Conservation (phyloP, 2,113 vertebrate genomes). For the Phasianus colchicus region DNA sequence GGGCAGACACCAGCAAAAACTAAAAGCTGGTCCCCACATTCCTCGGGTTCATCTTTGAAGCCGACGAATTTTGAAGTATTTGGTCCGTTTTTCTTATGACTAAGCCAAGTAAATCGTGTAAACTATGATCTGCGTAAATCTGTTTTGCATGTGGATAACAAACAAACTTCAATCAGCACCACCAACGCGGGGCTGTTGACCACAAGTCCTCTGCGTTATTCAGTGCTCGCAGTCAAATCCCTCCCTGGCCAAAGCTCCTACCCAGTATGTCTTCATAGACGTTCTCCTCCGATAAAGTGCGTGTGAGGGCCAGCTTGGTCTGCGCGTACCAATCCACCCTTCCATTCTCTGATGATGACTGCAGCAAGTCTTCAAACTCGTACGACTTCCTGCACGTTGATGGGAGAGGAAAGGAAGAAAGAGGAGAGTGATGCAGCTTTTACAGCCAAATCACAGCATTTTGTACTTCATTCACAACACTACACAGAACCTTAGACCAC, state of each 20-base stretch:
- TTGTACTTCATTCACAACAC: neutral
- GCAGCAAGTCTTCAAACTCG: constrained; percentile 95
- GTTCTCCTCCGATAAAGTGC: constrained; percentile 98
- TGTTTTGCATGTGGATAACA: neutral
- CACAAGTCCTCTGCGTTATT: neutral
- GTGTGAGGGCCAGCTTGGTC: constrained; percentile 90
- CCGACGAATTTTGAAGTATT: constrained; percentile 11
- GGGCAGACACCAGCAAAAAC: neutral
- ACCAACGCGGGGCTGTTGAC: neutral
- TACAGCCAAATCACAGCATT: neutral
- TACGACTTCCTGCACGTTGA: constrained; percentile 90
- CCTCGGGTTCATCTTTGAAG: constrained; percentile 32
- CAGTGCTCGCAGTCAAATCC: neutral
- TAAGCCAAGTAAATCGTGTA: neutral
- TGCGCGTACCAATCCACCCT: constrained; percentile 93
- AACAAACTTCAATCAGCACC: neutral
- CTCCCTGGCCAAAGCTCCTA: constrained; percentile 67
- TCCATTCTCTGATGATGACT: constrained; percentile 84
- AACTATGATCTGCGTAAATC: neutral
- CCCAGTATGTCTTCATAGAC: constrained; percentile 97
- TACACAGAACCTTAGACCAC: neutral
- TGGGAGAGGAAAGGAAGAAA: neutral
- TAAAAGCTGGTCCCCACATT: neutral
- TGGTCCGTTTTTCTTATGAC: neutral
- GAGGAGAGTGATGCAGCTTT: neutral